phyloP scores from a whole-genome alignment of 2,113 vertebrate species.

The Petromus typicus region DNA sequence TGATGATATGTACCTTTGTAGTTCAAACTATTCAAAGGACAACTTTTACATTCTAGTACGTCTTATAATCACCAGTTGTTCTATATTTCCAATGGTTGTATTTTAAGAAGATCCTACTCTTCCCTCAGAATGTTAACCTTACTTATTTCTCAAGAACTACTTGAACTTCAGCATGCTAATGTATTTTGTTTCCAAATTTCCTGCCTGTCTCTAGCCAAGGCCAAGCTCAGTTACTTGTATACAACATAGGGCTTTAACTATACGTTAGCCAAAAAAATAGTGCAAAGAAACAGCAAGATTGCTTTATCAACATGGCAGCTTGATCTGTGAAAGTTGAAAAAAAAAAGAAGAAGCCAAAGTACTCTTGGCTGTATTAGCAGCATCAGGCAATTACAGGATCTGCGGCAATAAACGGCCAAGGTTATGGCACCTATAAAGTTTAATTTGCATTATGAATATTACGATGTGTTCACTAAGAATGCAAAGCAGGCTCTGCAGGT shows the following conservation, averaged over 20 bases:
- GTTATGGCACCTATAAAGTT: constrained; percentile 79
- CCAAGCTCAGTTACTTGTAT: neutral
- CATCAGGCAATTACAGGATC: constrained; percentile 67
- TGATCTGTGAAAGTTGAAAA: constrained; percentile 33
- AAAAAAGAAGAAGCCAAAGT: constrained; percentile 10
- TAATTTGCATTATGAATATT: constrained; percentile 81
- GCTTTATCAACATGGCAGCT: constrained; percentile 66
- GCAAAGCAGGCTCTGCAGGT: constrained; percentile 64
- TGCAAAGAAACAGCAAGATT: constrained; percentile 28
- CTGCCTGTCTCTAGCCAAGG: neutral
- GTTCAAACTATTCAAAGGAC: constrained; percentile 1
- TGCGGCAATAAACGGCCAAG: constrained; percentile 77
- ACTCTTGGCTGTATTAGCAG: constrained; percentile 69
- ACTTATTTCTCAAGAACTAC: neutral
- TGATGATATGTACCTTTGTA: neutral
- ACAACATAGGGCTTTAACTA: neutral
- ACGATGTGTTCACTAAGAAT: constrained; percentile 63
- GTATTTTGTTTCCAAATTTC: neutral
- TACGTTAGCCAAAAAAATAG: constrained; percentile 28
- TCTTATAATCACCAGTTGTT: neutral
- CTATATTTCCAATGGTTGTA: neutral
- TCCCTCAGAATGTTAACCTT: neutral
- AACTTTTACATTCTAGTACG: neutral
- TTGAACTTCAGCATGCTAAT: neutral
- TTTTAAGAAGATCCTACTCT: constrained; percentile 11